phyloP scores from a whole-genome alignment of 23 tunicate genomes.

The Halocynthia roretzi region DNA sequence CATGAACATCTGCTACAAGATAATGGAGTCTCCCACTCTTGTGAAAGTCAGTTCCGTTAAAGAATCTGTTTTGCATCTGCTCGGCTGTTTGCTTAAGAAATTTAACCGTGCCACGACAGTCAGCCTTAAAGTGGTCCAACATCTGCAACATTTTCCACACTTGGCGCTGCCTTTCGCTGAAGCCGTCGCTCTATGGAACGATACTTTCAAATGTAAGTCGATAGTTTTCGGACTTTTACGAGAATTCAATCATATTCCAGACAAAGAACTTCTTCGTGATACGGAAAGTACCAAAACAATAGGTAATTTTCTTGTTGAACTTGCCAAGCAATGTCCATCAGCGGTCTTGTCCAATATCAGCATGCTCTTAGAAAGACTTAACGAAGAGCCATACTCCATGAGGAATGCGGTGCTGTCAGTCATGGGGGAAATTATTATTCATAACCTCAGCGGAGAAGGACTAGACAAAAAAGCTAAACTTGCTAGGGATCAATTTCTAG shows the following conservation, averaged over 20 bases:
- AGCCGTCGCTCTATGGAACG: constrained; percentile 62
- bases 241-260: constrained; percentile 69
- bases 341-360: constrained; percentile 52
- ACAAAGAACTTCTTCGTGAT: constrained; percentile 66
- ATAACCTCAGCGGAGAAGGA: constrained; percentile 60
- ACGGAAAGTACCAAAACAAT: constrained; percentile 57
- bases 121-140: constrained; percentile 59
- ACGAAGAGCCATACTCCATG: constrained; percentile 85
- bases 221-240: constrained; percentile 50
- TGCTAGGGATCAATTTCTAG: constrained; percentile 87
- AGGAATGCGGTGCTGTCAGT: constrained; percentile 56
- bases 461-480: constrained; percentile 62
- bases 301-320: constrained; percentile 48
- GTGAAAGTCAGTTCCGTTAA: constrained; percentile 42
- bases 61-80: constrained; percentile 49
- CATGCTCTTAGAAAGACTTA: constrained; percentile 43
- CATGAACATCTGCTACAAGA: constrained; percentile 57
- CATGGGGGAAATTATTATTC: constrained; percentile 64
- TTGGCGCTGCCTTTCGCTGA: constrained; percentile 48
- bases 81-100: constrained; percentile 80
- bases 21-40: constrained; percentile 57
- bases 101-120: constrained; percentile 55
- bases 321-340: constrained; percentile 36
- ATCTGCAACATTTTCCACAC: constrained; percentile 87
- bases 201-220: constrained; percentile 67